Conservation (phyloP, 2,113 vertebrate genomes). For the Amazona guildingii region DNA sequence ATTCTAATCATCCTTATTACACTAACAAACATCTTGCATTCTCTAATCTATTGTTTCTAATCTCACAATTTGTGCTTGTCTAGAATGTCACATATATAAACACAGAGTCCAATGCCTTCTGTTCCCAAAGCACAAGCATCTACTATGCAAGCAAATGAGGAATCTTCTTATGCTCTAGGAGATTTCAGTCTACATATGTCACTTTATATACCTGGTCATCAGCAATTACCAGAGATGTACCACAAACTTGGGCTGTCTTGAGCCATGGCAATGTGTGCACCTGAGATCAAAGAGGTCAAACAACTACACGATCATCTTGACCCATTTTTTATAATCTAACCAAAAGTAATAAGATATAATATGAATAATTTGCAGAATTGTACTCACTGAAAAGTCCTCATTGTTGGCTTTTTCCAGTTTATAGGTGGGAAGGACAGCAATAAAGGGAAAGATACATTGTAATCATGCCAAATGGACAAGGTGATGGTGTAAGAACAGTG, state of each 20-base stretch:
- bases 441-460: background rate
- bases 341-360: background rate
- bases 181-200: background rate
- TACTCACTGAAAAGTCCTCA: background rate
- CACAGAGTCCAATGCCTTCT: background rate
- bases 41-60: conserved; percentile 13
- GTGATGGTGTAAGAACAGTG: background rate
- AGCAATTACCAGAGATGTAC: background rate
- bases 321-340: background rate
- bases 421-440: background rate
- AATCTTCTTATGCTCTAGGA: background rate
- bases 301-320: background rate
- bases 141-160: background rate
- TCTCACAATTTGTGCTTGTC: background rate
- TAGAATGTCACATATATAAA: background rate
- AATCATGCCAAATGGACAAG: background rate
- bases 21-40: conserved; percentile 7
- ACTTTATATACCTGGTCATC: background rate
- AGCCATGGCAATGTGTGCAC: background rate
- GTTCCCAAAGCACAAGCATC: background rate
- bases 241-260: background rate
- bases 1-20: background rate
- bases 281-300: background rate
- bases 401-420: background rate
- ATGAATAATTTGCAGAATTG: background rate